Conservation (phyloP, 1,140 invertebrate genomes). For the Danaus melanippus region DNA sequence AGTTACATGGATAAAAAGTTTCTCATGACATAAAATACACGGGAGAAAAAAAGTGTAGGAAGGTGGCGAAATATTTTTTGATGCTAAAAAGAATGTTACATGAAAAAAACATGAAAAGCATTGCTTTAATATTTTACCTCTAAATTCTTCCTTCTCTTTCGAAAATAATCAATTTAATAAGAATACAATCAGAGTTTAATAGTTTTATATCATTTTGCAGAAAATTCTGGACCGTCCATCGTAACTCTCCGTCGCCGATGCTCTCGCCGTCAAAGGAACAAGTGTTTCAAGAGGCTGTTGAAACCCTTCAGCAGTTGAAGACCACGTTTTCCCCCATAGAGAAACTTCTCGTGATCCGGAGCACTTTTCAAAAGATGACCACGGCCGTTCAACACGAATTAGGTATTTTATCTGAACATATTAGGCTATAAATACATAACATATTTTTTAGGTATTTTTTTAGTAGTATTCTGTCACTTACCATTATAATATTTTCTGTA, state of each 20-base stretch:
- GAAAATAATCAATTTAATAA: not conserved
- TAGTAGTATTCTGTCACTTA: not conserved
- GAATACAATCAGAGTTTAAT: not conserved
- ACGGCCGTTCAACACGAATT: constrained; percentile 75
- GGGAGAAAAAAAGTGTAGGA: too few species aligned
- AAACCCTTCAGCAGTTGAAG: constrained; percentile 83
- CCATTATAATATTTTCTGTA: not conserved
- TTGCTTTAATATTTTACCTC: too few species aligned
- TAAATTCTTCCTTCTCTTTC: too few species aligned
- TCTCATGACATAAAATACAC: too few species aligned
- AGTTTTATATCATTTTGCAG: constrained; percentile 26
- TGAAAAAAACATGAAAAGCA: too few species aligned
- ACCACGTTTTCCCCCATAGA: constrained; percentile 85
- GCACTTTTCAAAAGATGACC: constrained; percentile 85
- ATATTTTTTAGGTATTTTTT: not conserved
- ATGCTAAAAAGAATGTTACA: too few species aligned
- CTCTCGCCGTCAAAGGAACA: constrained; percentile 66
- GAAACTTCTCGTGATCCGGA: constrained; percentile 83
- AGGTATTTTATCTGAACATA: constrained; percentile 30
- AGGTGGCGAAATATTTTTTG: too few species aligned
- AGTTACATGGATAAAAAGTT: too few species aligned
- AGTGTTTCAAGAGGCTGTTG: constrained; percentile 78
- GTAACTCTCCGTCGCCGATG: constrained; percentile 32
- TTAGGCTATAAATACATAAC: not conserved
- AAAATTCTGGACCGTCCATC: constrained; percentile 61